These are phyloP conservation scores for Brachyhypopomus occidentalis DNA, from an alignment of 2,113 vertebrate genomes.

Conservation along the genomic window DNA sequence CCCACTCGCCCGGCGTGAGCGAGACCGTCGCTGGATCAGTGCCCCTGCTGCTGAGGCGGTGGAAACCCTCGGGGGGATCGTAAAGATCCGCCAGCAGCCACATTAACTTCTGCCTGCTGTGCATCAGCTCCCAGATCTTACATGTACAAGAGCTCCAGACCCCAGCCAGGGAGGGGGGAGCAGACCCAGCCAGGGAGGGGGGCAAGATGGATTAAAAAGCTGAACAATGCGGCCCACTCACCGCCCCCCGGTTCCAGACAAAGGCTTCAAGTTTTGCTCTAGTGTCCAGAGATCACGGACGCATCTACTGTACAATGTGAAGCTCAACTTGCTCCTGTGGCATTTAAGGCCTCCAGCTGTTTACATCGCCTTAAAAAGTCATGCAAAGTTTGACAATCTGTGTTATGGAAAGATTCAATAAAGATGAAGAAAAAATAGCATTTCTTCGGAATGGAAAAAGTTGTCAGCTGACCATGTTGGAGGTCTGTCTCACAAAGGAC, in stretches of 20 bases:
- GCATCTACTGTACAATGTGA: constrained; percentile 1
- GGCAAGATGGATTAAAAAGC: constrained; percentile 41
- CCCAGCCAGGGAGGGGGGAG: not conserved
- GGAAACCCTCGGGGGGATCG: constrained; percentile 40
- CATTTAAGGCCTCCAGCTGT: constrained; percentile 9
- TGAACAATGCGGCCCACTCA: constrained; percentile 40
- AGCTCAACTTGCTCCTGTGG: not conserved
- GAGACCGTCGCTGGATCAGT: constrained; percentile 38
- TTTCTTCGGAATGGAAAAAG: not conserved
- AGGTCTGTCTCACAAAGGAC: not conserved
- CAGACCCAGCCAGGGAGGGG: constrained; percentile 10
- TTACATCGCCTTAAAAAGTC: not conserved
- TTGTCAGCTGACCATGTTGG: not conserved
- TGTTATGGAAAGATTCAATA: not conserved
- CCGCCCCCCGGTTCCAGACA: constrained; percentile 7
- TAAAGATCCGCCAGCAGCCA: constrained; percentile 55
- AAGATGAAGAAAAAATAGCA: too few relatives aligned
- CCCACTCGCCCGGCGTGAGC: constrained; percentile 53
- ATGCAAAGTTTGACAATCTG: not conserved
- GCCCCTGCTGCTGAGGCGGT: constrained; percentile 36
- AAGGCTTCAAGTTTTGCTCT: constrained; percentile 36
- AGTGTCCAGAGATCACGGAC: constrained; percentile 35
- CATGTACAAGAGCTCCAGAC: constrained; percentile 27
- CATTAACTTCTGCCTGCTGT: constrained; percentile 54
- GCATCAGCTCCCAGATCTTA: constrained; percentile 40